Base-by-base conservation (phyloP, 2,888 invertebrate species). In the Chromoteleia sp. region DNA sequence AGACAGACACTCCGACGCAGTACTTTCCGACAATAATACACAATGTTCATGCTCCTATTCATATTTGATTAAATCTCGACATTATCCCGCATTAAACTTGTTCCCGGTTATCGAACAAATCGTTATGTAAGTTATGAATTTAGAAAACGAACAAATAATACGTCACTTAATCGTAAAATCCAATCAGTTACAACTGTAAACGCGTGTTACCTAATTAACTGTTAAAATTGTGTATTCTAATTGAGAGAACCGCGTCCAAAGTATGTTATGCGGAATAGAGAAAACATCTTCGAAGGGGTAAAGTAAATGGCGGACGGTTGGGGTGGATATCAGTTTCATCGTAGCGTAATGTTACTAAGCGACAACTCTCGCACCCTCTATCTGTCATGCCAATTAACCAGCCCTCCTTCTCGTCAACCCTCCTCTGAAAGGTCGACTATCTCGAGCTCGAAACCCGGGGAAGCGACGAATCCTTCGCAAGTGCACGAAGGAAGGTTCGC, bases 351-450 rank as follows among this genome's bases (percentile, higher is more conserved):
- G 88, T 87, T 87, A 88, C 88, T 88, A 87, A 88, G 87, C 88
- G 88, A 89, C 88, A 87, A 89, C 87, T 88, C 87, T 87, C 88
- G 87, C 88, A 88, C 88, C 87, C 89, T 87, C 88, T 87, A 88
- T 88, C 88, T 86, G 88, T 87, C 88, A 87, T 86, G 87, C 88
- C 89, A 89, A 88, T 89, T 89, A 89, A 87, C 86, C 87, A 84
- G 84, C 82, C 85, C 83, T 84, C 77, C 74, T 68, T 59, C 73
- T 73, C 83, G 78, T 79, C 83, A 78, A 80, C 82, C 82, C 85
- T 77, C 75, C 58, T 61, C 58, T 19, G 17, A 52, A 59, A 59
- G 67, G 56, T 56, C 63, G 65, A 36, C 65, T 59, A 58, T 75
- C 67, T 67, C 41, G 12, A 33, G 43, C 65, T 52, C 14, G 54